Conservation (phyloP, 2,888 invertebrate genomes). For the Biston betularia region DNA sequence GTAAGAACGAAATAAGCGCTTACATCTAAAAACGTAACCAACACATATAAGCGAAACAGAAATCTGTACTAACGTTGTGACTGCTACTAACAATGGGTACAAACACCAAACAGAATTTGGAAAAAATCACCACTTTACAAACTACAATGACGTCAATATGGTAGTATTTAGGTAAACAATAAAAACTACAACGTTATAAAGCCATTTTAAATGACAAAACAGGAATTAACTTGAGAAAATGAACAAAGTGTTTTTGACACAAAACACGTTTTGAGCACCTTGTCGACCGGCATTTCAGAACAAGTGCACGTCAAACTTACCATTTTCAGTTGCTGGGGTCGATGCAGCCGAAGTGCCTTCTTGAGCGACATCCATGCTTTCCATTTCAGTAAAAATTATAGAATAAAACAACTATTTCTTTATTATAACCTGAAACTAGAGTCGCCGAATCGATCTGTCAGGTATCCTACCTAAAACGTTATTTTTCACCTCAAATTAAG, state of each 20-base stretch:
- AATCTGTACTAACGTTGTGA: background rate
- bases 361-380: constrained; percentile 83
- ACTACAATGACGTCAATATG: background rate
- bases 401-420: constrained; percentile 63
- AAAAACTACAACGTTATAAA: background rate
- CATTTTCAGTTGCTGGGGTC: constrained; percentile 79
- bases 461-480: constrained; percentile 44
- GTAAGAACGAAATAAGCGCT: background rate
- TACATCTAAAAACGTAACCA: background rate
- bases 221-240: constrained; percentile 39
- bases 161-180: background rate
- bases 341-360: constrained; percentile 76
- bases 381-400: constrained; percentile 69
- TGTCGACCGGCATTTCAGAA: constrained; percentile 37
- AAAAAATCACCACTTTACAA: constrained; percentile 4
- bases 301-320: constrained; percentile 59
- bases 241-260: constrained; percentile 42
- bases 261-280: constrained; percentile 72
- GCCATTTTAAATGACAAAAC: background rate
- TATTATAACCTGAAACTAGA: constrained; percentile 75
- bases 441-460: constrained; percentile 79
- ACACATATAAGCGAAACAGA: background rate
- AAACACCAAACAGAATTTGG: constrained; percentile 2
- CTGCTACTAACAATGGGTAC: constrained; percentile 7
- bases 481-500: constrained; percentile 19